phyloP scores from a whole-genome alignment of 2,888 invertebrate genomes.

The Entomobrya proxima region DNA sequence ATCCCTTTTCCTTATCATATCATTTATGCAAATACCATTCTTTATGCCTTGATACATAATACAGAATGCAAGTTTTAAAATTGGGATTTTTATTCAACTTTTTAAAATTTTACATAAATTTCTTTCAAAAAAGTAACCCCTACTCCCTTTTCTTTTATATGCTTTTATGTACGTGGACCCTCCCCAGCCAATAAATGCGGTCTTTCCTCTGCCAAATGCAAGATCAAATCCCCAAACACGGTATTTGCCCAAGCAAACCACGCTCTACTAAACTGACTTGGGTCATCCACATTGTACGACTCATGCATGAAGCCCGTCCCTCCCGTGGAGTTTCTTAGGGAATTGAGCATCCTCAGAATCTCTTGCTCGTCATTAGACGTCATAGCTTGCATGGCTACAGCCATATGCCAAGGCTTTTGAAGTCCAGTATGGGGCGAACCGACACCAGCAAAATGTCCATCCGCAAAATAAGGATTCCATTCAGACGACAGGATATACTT shows the following conservation, averaged over 20 bases:
- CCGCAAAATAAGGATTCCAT: slow-evolving; percentile 70
- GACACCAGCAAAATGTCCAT: slow-evolving; percentile 67
- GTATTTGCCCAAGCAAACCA: slow-evolving; percentile 75
- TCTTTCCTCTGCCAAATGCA: slow-evolving; percentile 64
- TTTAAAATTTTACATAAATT: too few species aligned
- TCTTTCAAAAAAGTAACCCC: too few species aligned
- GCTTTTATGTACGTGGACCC: not conserved
- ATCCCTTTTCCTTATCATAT: too few species aligned
- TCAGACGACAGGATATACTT: slow-evolving; percentile 69
- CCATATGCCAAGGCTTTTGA: slow-evolving; percentile 72
- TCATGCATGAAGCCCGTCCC: slow-evolving; percentile 74
- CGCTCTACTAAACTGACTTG: slow-evolving; percentile 56
- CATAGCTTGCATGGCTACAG: slow-evolving; percentile 72
- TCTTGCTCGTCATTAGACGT: slow-evolving; percentile 68
- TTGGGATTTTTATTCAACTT: too few species aligned
- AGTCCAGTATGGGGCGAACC: slow-evolving; percentile 73
- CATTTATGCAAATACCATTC: too few species aligned
- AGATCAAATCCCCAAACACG: slow-evolving; percentile 72
- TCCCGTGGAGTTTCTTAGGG: slow-evolving; percentile 68
- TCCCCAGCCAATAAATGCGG: slow-evolving; percentile 64
- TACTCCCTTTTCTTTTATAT: not conserved
- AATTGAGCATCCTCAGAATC: slow-evolving; percentile 64
- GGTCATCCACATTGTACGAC: slow-evolving; percentile 69
- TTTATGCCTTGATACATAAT: too few species aligned
- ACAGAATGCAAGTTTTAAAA: too few species aligned